phyloP scores from a whole-genome alignment of 2,113 vertebrate genomes.

The Setophaga petechia region DNA sequence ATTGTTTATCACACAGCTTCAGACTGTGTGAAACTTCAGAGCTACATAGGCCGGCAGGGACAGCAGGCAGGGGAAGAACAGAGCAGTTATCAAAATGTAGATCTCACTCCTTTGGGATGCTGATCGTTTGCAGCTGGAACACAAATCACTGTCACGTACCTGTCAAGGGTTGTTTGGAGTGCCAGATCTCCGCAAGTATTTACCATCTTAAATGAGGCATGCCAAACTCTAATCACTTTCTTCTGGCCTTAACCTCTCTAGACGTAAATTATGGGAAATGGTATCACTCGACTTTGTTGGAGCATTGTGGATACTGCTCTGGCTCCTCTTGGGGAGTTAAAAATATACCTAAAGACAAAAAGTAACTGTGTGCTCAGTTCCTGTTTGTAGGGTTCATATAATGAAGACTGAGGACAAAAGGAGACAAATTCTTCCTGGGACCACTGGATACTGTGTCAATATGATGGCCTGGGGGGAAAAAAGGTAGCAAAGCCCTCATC shows the following conservation, averaged over 20 bases:
- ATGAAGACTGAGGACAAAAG: not conserved
- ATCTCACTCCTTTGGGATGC: not conserved
- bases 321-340: not conserved
- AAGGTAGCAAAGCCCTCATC: not conserved
- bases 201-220: not conserved
- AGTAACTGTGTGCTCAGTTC: not conserved
- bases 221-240: not conserved
- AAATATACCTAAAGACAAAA: not conserved
- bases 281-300: not conserved
- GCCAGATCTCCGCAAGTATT: not conserved
- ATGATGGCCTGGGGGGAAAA: not conserved
- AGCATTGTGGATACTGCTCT: not conserved
- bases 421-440: not conserved
- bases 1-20: not conserved
- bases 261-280: not conserved
- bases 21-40: not conserved
- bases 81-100: not conserved
- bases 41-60: not conserved
- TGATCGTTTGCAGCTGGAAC: not conserved
- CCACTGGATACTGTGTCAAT: not conserved
- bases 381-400: not conserved
- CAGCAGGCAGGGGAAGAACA: not conserved
- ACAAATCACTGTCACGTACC: fast-evolving
- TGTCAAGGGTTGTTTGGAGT: not conserved
- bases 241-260: not conserved